Percentiles rank a stretch among this genome's conserved stretches.
These are phyloP conservation scores for Prinia subflava DNA, from an alignment of 2,113 vertebrate genomes.

Conservation along the genomic window DNA sequence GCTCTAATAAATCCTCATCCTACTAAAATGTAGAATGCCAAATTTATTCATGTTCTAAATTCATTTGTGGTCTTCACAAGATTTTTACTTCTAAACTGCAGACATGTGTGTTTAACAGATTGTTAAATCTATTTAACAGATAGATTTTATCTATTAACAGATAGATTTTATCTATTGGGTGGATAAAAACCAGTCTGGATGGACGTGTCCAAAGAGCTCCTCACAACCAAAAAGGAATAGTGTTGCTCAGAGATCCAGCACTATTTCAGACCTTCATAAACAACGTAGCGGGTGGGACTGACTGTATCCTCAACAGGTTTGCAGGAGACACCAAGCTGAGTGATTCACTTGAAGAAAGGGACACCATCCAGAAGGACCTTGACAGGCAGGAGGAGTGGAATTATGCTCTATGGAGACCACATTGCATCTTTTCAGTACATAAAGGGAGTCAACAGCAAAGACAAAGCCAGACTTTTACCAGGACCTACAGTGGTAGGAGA, in stretches of 20 bases:
- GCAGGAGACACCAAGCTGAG: neutral
- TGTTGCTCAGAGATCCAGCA: neutral
- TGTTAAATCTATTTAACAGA: too few species aligned
- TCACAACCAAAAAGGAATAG: neutral
- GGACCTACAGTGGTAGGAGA: neutral
- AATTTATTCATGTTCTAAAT: neutral
- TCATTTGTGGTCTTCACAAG: accelerated
- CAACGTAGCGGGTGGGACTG: neutral
- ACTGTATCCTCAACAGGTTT: neutral
- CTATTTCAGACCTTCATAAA: neutral
- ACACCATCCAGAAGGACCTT: neutral
- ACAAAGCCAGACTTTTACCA: neutral
- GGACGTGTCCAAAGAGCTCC: neutral
- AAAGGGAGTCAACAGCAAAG: accelerated
- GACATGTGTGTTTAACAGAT: neutral
- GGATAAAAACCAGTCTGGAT: neutral
- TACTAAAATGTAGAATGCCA: neutral
- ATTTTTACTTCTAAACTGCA: neutral
- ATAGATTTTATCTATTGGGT: neutral
- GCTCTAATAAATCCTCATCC: neutral
- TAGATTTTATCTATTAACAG: too few species aligned
- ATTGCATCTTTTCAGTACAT: neutral
- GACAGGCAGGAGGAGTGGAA: neutral
- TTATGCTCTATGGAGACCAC: accelerated
- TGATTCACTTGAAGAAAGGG: neutral